Evolutionary conservation across 2,797 vertebrate species (phyloP).

Genomic region (Coreius guichenoti): DNA sequence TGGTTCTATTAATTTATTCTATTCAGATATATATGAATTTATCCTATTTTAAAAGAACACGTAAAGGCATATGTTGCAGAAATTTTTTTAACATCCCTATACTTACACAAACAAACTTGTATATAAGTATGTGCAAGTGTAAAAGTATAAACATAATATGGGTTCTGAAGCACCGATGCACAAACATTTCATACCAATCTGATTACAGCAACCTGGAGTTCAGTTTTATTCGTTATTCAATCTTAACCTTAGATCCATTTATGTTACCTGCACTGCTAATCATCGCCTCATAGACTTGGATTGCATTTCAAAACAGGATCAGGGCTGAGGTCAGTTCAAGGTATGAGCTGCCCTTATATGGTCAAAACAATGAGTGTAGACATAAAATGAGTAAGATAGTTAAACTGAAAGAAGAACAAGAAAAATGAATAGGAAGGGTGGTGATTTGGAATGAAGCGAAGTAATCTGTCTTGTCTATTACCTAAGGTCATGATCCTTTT

Average conservation of each 20-base stretch:
- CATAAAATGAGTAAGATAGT: constrained; percentile 38
- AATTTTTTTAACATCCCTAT: background rate
- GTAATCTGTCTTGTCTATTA: constrained; percentile 60
- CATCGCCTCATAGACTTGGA: constrained; percentile 53
- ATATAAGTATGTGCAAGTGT: background rate
- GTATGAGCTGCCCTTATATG: constrained; percentile 56
- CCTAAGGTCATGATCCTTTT: constrained; percentile 38
- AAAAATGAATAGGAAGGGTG: constrained; percentile 55
- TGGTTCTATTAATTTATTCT: background rate
- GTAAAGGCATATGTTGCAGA: background rate
- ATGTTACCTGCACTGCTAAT: constrained; percentile 56
- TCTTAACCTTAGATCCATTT: constrained; percentile 36
- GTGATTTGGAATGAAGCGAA: constrained; percentile 55
- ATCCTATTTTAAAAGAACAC: background rate
- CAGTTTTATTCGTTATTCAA: background rate
- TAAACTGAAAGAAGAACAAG: constrained; percentile 53
- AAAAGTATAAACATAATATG: background rate
- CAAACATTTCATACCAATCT: constrained; percentile 30
- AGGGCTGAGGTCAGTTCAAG: constrained; percentile 58
- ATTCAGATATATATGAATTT: background rate
- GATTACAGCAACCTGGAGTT: constrained; percentile 50
- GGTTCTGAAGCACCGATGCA: background rate
- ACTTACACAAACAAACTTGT: background rate
- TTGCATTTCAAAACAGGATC: constrained; percentile 69
- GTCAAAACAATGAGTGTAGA: constrained; percentile 31